Evolutionary conservation across 2,113 vertebrate genomes (phyloP), one percentile per base, ranked within the genome.

Genomic region (Bubo scandiacus): DNA sequence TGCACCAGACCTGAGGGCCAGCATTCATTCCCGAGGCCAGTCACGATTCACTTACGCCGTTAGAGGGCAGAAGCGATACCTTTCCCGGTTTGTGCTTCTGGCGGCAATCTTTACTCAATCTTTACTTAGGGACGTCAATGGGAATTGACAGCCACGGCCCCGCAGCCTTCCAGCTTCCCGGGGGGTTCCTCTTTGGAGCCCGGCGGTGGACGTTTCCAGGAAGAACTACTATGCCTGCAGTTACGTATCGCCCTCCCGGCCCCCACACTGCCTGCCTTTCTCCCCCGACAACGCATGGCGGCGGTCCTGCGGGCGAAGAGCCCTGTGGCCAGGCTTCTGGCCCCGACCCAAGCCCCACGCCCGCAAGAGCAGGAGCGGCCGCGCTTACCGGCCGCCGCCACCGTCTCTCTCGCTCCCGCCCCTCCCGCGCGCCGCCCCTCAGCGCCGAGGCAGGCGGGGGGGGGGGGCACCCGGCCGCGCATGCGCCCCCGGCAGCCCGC

Each of bases 121-220:
- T 25, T 27, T 16, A 9, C 22, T 45, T 10, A 26, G 0, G 38
- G 36, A 13, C 10, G 15, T 2, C 63, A 26, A 4, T 0, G 26
- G 58, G 21, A 59, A 42, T 1, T 3, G 18, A 38, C 40, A 12
- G 43, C 34, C 61, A 8, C 25, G 16, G 47, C 40, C 12, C 14
- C 26, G 2, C 20, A 45, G 61, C 42, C 19, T 36, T 10, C 42
- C 42, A 3, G 32, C 49, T 32, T 11, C n/a, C 19, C 6, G 9
- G 7, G 30, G n/a, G 3, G 13, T 8, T 70, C 71, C 63, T 6
- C 2, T 8, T 8, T 15, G 25, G 26, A 36, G 7, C 19, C 49
- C 11, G 15, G 6, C 27, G 4, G 27, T 0, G 18, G 14, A 3
- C 2, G 7, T 4, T 51, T 51, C 42, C 23, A 10, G 38, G 3